Evolutionary conservation across 2,113 vertebrate genomes (phyloP), one percentile per base, ranked within the genome.

Genomic region (Geothlypis trichas): DNA sequence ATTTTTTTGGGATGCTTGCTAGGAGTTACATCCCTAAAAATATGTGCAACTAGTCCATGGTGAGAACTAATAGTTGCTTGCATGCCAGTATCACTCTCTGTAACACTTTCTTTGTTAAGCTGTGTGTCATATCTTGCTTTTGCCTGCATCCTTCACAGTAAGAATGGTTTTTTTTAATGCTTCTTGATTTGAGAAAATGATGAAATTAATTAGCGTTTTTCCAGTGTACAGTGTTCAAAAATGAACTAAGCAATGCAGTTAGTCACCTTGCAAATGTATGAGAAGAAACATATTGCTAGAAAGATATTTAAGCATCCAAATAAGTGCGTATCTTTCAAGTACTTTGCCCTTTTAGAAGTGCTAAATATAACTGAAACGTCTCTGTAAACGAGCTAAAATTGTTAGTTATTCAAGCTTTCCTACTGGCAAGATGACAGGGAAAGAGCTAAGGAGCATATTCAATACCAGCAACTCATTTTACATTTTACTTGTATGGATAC

Each of bases 291-390:
- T 41, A 17, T 83, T 95, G 71, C 79, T 95, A 59, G 76, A 90
- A 94, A 73, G 67, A 73, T 23, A n/a, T 41, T 49, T 28, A 74
- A 81, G 51, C 59, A 83, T 94, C 46, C 54, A 73, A 92, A 73
- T 88, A 93, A 80, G 37, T 62, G 13, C 86, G 20, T 37, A 71
- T 93, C 63, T 95, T 87, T 46, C 41, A 72, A 94, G 81, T 89
- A 87, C 74, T 88, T 90, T 76, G 80, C 83, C 80, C 92, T 84
- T 94, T 95, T 62, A 68, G 62, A 89, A 89, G 33, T 35, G 49
- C 84, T 96, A 94, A 93, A 89, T 96, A 87, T 83, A 93, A 71
- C 89, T 87, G 74, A 89, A 95, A 42, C 9, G 13, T 78, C 37
- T 68, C 75, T 84, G 61, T 59, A 87, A 80, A 74, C 3, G 8